Base-by-base conservation (phyloP, 1,140 invertebrate species). In the Pollicipes pollicipes region DNA sequence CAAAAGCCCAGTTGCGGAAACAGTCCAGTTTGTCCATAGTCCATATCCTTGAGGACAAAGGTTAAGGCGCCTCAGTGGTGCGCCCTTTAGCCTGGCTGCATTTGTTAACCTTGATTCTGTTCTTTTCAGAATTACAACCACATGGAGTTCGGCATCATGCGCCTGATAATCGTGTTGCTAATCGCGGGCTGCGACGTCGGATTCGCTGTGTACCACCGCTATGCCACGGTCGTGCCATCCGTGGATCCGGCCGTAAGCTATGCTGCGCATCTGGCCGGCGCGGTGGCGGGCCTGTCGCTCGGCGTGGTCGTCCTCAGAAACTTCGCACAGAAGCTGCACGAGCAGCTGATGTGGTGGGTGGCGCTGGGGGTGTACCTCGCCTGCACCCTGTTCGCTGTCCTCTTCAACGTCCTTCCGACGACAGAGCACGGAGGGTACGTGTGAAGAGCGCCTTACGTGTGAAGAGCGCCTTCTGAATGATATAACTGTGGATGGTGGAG, bases 321-420 rank as follows among this genome's bases (percentile, higher is more conserved):
- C 82, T 21, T 3, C 45, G 13, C 6, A 21, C 45, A 10, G 45
- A 58, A 21, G 2, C 45, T 21, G 8, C 45, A 2, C 17, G 93
- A 95, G 79, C 90, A 95, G 77, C 83, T 96, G 45, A 84, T 97
- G 69, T 97, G 94, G 91, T 97, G 93, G 93, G 87, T 95, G 71
- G 93, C 93, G 4, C 82, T 97, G 3, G 91, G 91, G 24, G 88
- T 95, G 0, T 97, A 95, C 80, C 87, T 89, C 0, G 90, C 91
- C 0, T 95, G 92, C 80, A 93, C 91, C 4, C 85, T 95, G n/a
- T 95, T 97, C 80, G 93, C 93, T 68, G 84, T 97, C 68, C 85
- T 95, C 73, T 97, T 92, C 84, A 97, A 97, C 80, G 45, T 21
- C 13, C 45, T 58, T 24, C n/a, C n/a, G n/a, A n/a, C n/a, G n/a